Evolutionary conservation across 2,113 vertebrate genomes (phyloP).

Genomic region (Clarias macrocephalus): DNA sequence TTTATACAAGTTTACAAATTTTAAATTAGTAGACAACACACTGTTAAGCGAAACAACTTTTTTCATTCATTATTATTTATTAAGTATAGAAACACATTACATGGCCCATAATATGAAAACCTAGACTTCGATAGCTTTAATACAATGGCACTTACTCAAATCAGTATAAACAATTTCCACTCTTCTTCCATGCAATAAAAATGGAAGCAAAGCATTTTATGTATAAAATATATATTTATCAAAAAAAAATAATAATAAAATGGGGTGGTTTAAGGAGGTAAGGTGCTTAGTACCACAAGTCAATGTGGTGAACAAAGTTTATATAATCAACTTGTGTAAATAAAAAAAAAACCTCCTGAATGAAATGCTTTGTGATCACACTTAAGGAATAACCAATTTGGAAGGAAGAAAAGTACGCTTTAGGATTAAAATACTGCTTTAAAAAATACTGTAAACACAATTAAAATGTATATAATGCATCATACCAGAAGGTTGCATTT

Average conservation of each 20-base stretch:
- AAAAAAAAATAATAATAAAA: neutral
- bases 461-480: neutral
- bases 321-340: neutral
- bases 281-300: conserved; percentile 26
- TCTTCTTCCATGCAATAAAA: conserved; percentile 46
- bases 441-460: neutral
- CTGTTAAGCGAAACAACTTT: conserved; percentile 52
- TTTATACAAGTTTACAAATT: neutral
- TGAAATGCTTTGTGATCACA: neutral
- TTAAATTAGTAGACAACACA: neutral
- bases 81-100: conserved; percentile 89
- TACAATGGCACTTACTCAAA: conserved; percentile 80
- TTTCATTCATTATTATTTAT: conserved; percentile 76
- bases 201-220: conserved; percentile 6
- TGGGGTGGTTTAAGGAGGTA: conserved; percentile 30
- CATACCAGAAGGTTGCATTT: neutral
- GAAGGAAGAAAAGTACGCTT: neutral
- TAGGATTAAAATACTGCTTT: neutral
- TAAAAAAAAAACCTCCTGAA: conserved; percentile 13
- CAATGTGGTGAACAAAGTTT: neutral
- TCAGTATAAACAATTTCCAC: conserved; percentile 60
- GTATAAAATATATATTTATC: conserved; percentile 7
- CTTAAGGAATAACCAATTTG: conserved; percentile 1
- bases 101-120: conserved; percentile 80
- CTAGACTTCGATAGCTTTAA: conserved; percentile 78